Conservation (phyloP, 1,140 invertebrate species). For the Theocolax elegans region DNA sequence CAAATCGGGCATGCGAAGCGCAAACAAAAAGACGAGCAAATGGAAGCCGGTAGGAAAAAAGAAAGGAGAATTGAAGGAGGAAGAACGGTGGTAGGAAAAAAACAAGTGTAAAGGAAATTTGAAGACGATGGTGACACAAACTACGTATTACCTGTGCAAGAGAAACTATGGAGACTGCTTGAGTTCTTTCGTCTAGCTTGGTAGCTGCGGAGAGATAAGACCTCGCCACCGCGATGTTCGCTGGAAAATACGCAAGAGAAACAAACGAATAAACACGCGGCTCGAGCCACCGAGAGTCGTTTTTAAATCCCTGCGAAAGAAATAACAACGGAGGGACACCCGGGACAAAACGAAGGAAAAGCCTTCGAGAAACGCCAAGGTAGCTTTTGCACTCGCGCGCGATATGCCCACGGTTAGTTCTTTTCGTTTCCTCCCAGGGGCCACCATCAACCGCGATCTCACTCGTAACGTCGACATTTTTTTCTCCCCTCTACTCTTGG, state of each 20-base stretch:
- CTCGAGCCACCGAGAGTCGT: neutral
- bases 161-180: slow-evolving; percentile 86
- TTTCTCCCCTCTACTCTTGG: neutral
- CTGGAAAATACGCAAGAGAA: slow-evolving; percentile 66
- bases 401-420: neutral
- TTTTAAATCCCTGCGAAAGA: slow-evolving; percentile 1
- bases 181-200: slow-evolving; percentile 80
- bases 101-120: neutral
- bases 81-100: neutral
- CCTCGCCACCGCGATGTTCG: slow-evolving; percentile 86
- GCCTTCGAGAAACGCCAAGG: neutral
- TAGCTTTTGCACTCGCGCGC: neutral
- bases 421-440: too few relatives aligned
- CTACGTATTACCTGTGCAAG: slow-evolving; percentile 75
- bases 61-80: neutral
- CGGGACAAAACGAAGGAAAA: neutral
- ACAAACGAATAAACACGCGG: neutral
- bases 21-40: neutral
- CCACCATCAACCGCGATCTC: neutral
- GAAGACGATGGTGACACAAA: slow-evolving; percentile 2
- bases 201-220: slow-evolving; percentile 90
- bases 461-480: neutral
- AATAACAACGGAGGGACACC: neutral
- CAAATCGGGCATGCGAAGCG: slow-evolving; percentile 5
- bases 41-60: neutral